Conservation (phyloP, 2,888 invertebrate species). For the Charanyca ferruginea region DNA sequence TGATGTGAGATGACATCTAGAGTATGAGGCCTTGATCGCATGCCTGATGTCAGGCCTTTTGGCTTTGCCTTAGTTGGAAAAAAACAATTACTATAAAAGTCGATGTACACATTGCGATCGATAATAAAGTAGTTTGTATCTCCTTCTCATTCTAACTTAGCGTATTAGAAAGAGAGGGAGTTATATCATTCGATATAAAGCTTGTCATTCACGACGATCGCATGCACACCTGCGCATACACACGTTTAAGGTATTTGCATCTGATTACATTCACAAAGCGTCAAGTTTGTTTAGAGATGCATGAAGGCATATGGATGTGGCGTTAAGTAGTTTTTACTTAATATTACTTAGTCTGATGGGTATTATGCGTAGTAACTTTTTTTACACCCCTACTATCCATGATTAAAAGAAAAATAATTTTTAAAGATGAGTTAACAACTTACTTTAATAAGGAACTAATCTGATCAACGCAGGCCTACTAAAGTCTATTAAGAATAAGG, state of each 20-base stretch:
- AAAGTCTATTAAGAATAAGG: slow-evolving; percentile 29
- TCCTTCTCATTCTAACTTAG: slow-evolving; percentile 6
- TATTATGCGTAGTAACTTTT: too few species aligned
- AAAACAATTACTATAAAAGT: slow-evolving; percentile 13
- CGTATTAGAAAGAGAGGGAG: slow-evolving; percentile 3
- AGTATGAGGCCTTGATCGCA: background rate
- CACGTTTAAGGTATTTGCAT: slow-evolving; percentile 64
- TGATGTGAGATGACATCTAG: too few species aligned
- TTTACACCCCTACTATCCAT: background rate
- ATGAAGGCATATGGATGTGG: slow-evolving; percentile 32
- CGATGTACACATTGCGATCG: slow-evolving; percentile 1
- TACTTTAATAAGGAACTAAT: slow-evolving; percentile 22
- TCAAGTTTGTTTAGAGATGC: slow-evolving; percentile 10
- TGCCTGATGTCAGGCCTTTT: background rate
- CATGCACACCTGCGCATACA: slow-evolving; percentile 63
- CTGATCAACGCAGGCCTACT: slow-evolving; percentile 13
- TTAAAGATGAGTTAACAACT: background rate
- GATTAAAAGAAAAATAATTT: slow-evolving; percentile 3
- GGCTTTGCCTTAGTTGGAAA: background rate
- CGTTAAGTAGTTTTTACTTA: too few species aligned
- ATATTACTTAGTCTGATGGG: too few species aligned
- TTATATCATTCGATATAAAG: slow-evolving; percentile 17
- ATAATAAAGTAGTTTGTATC: slow-evolving; percentile 5
- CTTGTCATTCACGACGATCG: slow-evolving; percentile 52
- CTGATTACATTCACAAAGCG: slow-evolving; percentile 54